Evolutionary conservation across 2,888 invertebrate species (phyloP).

Genomic region (Lochmaea crataegi): DNA sequence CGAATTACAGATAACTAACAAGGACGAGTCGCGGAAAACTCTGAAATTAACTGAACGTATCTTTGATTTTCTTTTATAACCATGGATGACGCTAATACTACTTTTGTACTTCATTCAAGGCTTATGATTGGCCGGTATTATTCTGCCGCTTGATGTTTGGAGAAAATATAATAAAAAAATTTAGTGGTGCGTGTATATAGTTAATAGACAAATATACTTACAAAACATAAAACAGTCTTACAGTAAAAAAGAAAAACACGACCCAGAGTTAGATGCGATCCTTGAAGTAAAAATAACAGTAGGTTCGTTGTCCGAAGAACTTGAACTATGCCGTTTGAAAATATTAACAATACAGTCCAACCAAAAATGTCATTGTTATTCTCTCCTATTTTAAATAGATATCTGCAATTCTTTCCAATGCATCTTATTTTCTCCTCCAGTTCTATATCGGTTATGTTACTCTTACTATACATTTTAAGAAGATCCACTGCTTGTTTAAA

Average conservation of each 20-base stretch:
- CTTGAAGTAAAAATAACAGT: neutral
- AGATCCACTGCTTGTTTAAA: neutral
- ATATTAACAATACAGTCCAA: constrained; percentile 29
- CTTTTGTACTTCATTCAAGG: too few species aligned
- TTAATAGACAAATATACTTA: constrained; percentile 5
- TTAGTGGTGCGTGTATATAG: too few species aligned
- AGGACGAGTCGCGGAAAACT: too few species aligned
- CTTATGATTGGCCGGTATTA: too few species aligned
- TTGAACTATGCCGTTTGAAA: constrained; percentile 17
- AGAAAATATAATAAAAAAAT: too few species aligned
- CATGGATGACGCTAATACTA: too few species aligned
- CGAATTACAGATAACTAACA: too few species aligned
- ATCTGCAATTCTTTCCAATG: constrained; percentile 20
- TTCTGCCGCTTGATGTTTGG: too few species aligned
- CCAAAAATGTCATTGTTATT: constrained; percentile 32
- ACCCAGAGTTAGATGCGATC: neutral
- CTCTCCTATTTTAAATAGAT: constrained; percentile 18
- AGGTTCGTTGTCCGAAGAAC: constrained; percentile 22
- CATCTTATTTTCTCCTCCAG: constrained; percentile 1
- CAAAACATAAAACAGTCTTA: neutral
- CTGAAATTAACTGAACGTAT: too few species aligned
- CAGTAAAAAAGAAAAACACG: neutral
- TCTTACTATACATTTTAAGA: neutral
- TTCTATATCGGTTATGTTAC: neutral
- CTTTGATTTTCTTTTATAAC: too few species aligned